These are phyloP conservation scores for Leucophenga montana DNA, from an alignment of 2,888 invertebrate genomes.

Conservation along the genomic window DNA sequence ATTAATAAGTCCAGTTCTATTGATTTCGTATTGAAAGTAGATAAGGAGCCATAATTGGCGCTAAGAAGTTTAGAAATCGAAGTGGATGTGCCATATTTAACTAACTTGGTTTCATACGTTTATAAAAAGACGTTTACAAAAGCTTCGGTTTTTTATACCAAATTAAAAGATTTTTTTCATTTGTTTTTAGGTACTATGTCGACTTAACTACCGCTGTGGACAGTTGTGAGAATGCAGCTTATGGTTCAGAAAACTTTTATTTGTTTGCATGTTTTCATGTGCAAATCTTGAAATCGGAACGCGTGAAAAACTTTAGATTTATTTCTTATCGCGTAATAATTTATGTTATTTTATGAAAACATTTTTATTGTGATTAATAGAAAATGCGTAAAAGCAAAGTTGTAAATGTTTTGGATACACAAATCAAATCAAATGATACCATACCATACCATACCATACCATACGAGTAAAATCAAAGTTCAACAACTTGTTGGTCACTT, in stretches of 20 bases:
- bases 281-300: conserved; percentile 5
- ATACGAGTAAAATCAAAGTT: not conserved
- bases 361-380: not conserved
- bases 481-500: too few species aligned
- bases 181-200: not conserved
- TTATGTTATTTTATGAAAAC: not conserved
- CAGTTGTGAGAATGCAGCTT: conserved; percentile 12
- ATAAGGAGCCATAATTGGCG: too few species aligned
- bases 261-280: not conserved
- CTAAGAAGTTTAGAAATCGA: too few species aligned
- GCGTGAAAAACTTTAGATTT: conserved; percentile 11
- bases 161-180: not conserved
- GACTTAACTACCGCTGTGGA: not conserved
- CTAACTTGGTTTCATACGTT: too few species aligned
- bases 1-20: too few species aligned
- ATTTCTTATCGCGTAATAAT: not conserved
- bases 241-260: not conserved
- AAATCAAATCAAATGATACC: not conserved
- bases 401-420: not conserved
- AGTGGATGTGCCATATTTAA: too few species aligned
- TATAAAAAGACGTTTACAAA: too few species aligned
- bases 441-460: too few species aligned
- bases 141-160: too few species aligned
- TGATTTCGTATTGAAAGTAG: too few species aligned
- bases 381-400: not conserved